Evolutionary conservation across 2,888 invertebrate genomes (phyloP).

Genomic region (Margaritifera margaritifera): DNA sequence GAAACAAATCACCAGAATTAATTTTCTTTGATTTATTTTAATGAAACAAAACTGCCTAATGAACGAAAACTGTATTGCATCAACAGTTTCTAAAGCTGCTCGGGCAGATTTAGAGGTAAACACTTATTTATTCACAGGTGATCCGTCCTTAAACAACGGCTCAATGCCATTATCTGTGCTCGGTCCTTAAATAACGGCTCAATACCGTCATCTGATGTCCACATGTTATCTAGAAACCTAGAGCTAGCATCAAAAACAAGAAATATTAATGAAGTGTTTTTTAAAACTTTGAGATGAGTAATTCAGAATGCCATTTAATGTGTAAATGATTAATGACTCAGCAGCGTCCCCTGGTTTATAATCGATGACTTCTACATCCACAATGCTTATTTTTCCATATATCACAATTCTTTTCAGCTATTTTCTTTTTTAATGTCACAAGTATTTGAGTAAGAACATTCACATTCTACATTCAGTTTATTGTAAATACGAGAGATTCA

Average conservation of each 20-base stretch:
- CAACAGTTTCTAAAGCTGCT: no score
- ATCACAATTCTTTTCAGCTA: no score
- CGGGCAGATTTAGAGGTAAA: constrained; percentile 34
- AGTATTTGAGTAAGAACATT: no score
- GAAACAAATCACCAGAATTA: no score
- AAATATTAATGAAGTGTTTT: constrained; percentile 34
- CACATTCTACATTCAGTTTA: no score
- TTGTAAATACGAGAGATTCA: no score
- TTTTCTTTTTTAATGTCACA: no score
- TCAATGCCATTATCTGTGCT: no score
- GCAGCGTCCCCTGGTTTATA: constrained; percentile 35
- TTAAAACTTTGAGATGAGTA: constrained; percentile 29
- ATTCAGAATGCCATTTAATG: constrained; percentile 30
- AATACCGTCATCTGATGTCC: constrained; percentile 42
- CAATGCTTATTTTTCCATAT: background rate
- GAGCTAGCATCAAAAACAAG: constrained; percentile 44
- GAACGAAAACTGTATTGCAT: no score
- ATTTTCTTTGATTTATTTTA: no score
- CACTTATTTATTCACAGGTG: constrained; percentile 28
- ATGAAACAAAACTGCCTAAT: no score
- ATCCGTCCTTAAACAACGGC: background rate
- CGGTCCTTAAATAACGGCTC: constrained; percentile 17
- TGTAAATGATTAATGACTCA: constrained; percentile 34
- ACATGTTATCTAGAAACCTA: constrained; percentile 45
- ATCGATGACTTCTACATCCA: constrained; percentile 33